These are phyloP conservation scores for Drosophila paracracens DNA, from an alignment of 2,888 invertebrate genomes.

Conservation along the genomic window DNA sequence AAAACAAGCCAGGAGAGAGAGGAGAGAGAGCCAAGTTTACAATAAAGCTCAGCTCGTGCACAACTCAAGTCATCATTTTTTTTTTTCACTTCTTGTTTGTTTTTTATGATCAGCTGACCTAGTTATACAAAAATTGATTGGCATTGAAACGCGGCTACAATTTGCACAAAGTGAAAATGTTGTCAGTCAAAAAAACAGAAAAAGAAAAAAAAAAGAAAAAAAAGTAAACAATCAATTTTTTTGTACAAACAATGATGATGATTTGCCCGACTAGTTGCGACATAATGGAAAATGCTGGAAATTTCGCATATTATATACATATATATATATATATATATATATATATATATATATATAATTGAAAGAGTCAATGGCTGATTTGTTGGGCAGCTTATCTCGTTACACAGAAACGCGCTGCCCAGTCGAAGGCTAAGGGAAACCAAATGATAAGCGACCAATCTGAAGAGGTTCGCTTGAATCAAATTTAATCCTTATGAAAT, in stretches of 20 bases:
- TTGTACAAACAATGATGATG: not conserved
- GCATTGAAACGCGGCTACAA: slow-evolving; percentile 6
- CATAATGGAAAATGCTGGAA: not conserved
- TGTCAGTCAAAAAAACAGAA: not conserved
- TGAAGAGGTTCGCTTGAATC: slow-evolving; percentile 15
- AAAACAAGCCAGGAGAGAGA: slow-evolving; percentile 38
- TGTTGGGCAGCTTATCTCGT: slow-evolving; percentile 34
- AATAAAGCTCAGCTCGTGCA: not conserved
- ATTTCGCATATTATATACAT: not conserved
- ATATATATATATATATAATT: not conserved
- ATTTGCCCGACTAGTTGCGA: not conserved
- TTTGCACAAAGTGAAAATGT: not conserved
- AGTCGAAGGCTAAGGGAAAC: slow-evolving; percentile 5
- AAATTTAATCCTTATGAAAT: not conserved
- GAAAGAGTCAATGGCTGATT: slow-evolving; percentile 52
- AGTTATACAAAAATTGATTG: slow-evolving; percentile 18
- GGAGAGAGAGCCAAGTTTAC: slow-evolving; percentile 7
- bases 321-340: not conserved
- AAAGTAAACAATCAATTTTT: not conserved
- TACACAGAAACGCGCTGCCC: slow-evolving; percentile 4
- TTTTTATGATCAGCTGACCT: slow-evolving; percentile 22
- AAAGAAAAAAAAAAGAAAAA: not conserved
- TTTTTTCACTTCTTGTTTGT: not conserved
- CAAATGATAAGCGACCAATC: slow-evolving; percentile 7
- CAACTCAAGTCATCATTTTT: not conserved